Base-by-base conservation (phyloP, 2,888 invertebrate species). In the Eueremaeus valkanovi region DNA sequence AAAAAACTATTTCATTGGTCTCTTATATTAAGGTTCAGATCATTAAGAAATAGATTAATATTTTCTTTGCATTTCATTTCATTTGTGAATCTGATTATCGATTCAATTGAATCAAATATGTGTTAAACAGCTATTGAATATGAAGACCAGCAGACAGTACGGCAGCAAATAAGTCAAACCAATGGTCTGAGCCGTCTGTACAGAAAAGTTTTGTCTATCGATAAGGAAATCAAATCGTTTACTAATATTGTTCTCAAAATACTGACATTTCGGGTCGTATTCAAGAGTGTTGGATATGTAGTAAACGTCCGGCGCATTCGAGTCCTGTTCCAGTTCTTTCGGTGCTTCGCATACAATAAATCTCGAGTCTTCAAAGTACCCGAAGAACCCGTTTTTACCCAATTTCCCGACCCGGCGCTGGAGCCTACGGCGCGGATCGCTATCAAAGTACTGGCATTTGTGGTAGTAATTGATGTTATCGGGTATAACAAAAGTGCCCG, bases 171-270 rank as follows among this genome's bases (percentile, higher is more conserved):
- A 6, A 55, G 55, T 27, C 24, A 55, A 55, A 51, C 3, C 18
- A 18, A 16, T 45, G 16, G 16, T 18, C 6, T 45, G 16, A 45
- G 45, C 16, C 3, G 45, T 11, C 8, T 16, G 3, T 16, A 45
- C 9, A 6, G 16, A 11, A 45, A 45, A 45, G 18, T 16, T 45
- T 3, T 45, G 9, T 45, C 18, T 3, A 45, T 3, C 8, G 16
- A 45, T 45, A 45, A n/a, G n/a, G n/a, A 24, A 55, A 55, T 68
- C 68, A 24, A 42, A 68, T n/a, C 24, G 13, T 68, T 42, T 24
- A 42, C 40, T 68, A n/a, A 68, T 42, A 68, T 68, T 68, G 13
- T 27, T 27, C 1, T 16, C 68, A 68, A 40, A 68, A 24, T 68
- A 68, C 24, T 40, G 21, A 42, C 68, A 68, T n/a, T 40, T 68